Evolutionary conservation across 2,797 vertebrate genomes (phyloP).

Genomic region (Choloepus didactylus): DNA sequence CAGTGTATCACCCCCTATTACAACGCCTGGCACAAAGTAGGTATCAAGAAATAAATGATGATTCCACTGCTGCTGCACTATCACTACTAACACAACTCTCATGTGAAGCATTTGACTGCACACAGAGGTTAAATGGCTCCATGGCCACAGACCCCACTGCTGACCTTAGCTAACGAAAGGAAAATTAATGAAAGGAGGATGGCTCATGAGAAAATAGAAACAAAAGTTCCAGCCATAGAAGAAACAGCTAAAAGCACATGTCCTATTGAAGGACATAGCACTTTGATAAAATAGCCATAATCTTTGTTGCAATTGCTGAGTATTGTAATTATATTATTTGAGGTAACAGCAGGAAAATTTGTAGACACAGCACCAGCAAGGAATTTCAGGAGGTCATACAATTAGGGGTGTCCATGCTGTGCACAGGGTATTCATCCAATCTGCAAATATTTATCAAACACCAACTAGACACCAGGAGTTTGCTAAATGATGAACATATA

Average conservation of each 20-base stretch:
- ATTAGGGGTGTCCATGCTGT: too few relatives aligned
- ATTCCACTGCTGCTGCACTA: too few relatives aligned
- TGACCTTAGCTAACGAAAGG: not conserved
- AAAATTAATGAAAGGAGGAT: not conserved
- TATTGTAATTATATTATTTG: not conserved
- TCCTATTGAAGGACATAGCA: not conserved
- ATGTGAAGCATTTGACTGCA: not conserved
- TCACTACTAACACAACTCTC: too few relatives aligned
- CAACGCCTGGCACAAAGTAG: not conserved
- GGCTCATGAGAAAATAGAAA: not conserved
- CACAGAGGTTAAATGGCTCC: not conserved
- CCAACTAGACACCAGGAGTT: too few relatives aligned
- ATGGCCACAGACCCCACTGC: not conserved
- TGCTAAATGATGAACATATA: not conserved
- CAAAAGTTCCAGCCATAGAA: not conserved
- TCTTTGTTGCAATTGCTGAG: not conserved
- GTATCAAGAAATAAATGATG: not conserved
- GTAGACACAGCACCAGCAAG: not conserved
- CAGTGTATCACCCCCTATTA: too few relatives aligned
- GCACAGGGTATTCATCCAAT: not conserved
- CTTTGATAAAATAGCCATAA: not conserved
- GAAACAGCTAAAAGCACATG: not conserved
- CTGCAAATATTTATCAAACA: not conserved
- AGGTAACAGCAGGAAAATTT: not conserved
- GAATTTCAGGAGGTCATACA: not conserved